Percentiles rank a stretch among this genome's conserved stretches.
phyloP scores from a whole-genome alignment of 2,113 vertebrate species.

The Eira barbara region DNA sequence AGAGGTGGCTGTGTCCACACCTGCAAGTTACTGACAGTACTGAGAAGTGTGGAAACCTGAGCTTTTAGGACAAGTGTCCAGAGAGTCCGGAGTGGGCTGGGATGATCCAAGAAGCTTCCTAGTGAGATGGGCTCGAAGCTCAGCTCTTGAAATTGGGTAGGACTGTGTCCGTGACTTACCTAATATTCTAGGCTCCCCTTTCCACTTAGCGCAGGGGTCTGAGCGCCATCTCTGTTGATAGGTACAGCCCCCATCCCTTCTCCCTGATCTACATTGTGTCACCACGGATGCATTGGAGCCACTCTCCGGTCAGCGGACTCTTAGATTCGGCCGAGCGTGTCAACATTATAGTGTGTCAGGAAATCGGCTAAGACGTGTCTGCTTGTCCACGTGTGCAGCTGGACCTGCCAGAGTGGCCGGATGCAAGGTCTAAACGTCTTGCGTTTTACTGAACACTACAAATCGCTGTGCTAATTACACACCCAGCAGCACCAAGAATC shows the following conservation, averaged over 20 bases:
- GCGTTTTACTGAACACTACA: not conserved
- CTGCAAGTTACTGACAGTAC: not conserved
- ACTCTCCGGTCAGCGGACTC: fast-evolving
- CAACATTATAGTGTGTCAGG: fast-evolving
- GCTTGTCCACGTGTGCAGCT: not conserved
- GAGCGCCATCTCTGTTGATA: fast-evolving
- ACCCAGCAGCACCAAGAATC: not conserved
- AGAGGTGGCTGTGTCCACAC: fast-evolving
- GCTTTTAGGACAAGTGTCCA: not conserved
- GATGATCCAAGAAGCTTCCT: not conserved
- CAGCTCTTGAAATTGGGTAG: no score
- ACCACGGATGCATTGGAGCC: not conserved
- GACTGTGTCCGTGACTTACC: not conserved
- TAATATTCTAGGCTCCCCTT: not conserved
- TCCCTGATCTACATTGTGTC: fast-evolving
- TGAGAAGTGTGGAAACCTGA: not conserved
- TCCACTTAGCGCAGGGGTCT: not conserved
- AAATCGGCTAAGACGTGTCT: not conserved
- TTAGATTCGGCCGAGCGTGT: not conserved
- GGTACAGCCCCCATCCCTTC: not conserved
- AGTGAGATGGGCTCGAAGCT: not conserved
- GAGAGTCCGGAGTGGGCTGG: not conserved
- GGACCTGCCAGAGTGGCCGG: not conserved
- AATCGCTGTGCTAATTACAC: not conserved
- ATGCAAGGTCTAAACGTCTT: not conserved